phyloP scores from a whole-genome alignment of 1,140 invertebrate genomes.

The Dryas iulia region DNA sequence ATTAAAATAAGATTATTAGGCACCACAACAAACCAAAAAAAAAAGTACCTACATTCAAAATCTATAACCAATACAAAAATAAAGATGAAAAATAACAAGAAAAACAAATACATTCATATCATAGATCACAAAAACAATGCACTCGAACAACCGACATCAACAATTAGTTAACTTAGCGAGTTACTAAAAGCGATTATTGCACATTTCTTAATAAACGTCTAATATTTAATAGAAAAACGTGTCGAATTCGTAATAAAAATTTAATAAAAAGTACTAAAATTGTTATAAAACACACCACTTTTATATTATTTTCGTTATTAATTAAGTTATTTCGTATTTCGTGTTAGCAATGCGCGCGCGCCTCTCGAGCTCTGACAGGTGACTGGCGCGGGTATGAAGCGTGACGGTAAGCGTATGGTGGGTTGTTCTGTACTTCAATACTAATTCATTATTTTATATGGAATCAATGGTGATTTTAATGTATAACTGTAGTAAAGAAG shows the following conservation, averaged over 20 bases:
- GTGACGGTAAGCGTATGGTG: constrained; percentile 26
- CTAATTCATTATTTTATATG: constrained; percentile 34
- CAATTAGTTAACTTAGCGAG: neutral
- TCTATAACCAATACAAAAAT: neutral
- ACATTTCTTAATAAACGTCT: neutral
- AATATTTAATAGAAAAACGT: constrained; percentile 22
- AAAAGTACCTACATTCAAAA: too few species aligned
- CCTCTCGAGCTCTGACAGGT: constrained; percentile 62
- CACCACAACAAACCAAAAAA: too few species aligned
- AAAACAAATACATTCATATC: neutral
- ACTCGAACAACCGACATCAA: neutral
- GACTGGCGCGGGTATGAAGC: constrained; percentile 50
- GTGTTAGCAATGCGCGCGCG: constrained; percentile 57
- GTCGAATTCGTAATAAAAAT: constrained; percentile 50
- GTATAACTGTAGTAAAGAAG: too few species aligned
- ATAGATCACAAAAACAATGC: constrained; percentile 29
- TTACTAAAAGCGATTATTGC: constrained; percentile 21
- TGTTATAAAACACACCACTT: constrained; percentile 46
- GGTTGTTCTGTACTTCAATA: constrained; percentile 22
- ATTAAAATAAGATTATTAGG: too few species aligned
- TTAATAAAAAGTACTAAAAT: constrained; percentile 39
- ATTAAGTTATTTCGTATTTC: constrained; percentile 55
- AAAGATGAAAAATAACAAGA: neutral
- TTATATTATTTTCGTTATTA: constrained; percentile 39
- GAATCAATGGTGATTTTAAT: constrained; percentile 20